Conservation (phyloP, 2,888 invertebrate species). For the Temnothorax rugatulus region DNA sequence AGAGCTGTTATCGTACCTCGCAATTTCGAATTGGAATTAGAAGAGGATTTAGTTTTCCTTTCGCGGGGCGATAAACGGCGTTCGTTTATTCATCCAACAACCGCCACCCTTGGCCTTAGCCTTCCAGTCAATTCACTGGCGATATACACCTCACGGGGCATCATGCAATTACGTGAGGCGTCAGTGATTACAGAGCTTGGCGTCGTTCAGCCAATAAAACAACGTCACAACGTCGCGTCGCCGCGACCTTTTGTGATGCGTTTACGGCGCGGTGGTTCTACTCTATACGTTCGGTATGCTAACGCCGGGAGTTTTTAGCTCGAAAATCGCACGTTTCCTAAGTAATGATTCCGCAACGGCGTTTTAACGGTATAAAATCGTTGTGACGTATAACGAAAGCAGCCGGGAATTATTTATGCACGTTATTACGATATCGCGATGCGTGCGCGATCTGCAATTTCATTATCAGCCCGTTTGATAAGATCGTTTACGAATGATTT, state of each 20-base stretch:
- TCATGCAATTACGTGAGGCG: conserved; percentile 57
- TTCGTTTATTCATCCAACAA: neutral
- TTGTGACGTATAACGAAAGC: neutral
- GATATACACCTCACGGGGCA: conserved; percentile 42
- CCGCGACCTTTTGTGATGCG: conserved; percentile 26
- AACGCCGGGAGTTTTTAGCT: neutral
- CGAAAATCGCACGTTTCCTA: neutral
- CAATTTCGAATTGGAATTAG: neutral
- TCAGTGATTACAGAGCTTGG: conserved; percentile 44
- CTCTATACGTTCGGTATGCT: neutral
- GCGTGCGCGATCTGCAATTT: neutral
- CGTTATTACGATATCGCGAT: conserved; percentile 31
- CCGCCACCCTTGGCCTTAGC: conserved; percentile 45
- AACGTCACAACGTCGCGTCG: conserved; percentile 22
- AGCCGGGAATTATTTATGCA: conserved; percentile 8
- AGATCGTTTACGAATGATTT: conserved; percentile 10
- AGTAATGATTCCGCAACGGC: neutral
- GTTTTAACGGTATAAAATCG: neutral
- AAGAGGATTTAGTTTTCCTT: neutral
- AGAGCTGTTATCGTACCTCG: neutral
- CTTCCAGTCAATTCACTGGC: conserved; percentile 35
- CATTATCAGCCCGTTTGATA: conserved; percentile 35
- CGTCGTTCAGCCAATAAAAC: conserved; percentile 50
- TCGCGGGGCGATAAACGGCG: neutral
- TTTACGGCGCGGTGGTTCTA: conserved; percentile 1